phyloP scores from a whole-genome alignment of 2,888 invertebrate genomes.

The Ypsolopha sequella region DNA sequence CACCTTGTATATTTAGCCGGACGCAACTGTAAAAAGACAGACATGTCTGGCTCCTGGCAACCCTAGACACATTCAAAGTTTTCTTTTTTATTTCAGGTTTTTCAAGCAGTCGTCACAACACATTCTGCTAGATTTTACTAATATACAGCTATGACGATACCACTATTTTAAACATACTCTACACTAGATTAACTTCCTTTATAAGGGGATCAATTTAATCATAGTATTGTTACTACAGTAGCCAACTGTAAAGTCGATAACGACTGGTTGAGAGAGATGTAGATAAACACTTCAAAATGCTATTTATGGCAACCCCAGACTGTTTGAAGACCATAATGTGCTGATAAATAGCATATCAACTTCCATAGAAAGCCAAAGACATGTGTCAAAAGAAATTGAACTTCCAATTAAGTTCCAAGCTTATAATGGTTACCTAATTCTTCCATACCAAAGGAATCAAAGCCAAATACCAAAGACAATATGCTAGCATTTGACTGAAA shows the following conservation, averaged over 20 bases:
- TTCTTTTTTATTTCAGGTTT: no score
- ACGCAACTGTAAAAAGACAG: no score
- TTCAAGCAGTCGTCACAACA: background rate
- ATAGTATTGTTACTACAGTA: slow-evolving; percentile 19
- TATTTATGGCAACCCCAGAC: background rate
- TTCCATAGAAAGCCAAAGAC: slow-evolving; percentile 20
- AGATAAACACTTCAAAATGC: background rate
- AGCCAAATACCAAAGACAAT: slow-evolving; percentile 18
- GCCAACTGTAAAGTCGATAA: background rate
- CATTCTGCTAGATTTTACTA: background rate
- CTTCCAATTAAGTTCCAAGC: slow-evolving; percentile 18
- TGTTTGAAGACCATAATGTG: slow-evolving; percentile 12
- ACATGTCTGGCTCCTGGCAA: no score
- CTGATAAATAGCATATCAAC: slow-evolving; percentile 29
- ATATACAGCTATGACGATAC: background rate
- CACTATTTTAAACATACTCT: slow-evolving; percentile 3
- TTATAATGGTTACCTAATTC: slow-evolving; percentile 42
- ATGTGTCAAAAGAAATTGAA: slow-evolving; percentile 24
- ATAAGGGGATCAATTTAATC: slow-evolving; percentile 55
- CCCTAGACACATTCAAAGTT: no score
- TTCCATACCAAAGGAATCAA: background rate
- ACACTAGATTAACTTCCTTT: slow-evolving; percentile 29
- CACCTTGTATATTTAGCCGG: no score
- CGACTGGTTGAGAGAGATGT: no score
- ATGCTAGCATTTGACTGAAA: slow-evolving; percentile 28